phyloP scores from a whole-genome alignment of 2,797 vertebrate species.

The Myotis planiceps region DNA sequence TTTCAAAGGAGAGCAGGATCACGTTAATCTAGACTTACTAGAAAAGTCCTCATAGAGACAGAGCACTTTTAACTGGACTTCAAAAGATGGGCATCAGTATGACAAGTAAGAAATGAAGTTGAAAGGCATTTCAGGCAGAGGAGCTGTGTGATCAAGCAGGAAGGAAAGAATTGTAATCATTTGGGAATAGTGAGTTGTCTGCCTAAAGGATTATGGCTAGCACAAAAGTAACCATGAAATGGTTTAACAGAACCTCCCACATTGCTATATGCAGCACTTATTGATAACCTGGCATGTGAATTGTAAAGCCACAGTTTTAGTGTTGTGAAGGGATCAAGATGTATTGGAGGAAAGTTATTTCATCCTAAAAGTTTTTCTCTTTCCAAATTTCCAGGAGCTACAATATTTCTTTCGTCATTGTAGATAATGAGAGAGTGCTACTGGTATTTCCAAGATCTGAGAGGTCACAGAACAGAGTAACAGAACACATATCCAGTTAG shows the following conservation, averaged over 20 bases:
- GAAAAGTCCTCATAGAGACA: not conserved
- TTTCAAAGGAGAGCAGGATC: not conserved
- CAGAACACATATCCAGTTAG: not conserved
- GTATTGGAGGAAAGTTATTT: not conserved
- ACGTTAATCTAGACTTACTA: not conserved
- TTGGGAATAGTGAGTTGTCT: not conserved
- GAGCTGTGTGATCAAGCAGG: not conserved
- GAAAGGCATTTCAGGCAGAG: not conserved
- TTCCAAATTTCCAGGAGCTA: slow-evolving; percentile 33
- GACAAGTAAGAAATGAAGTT: not conserved
- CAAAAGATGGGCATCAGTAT: not conserved
- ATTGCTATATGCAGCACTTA: not conserved
- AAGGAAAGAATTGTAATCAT: not conserved
- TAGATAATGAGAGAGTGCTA: not conserved
- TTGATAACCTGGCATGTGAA: not conserved
- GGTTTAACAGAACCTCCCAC: not conserved
- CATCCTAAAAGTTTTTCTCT: slow-evolving; percentile 14
- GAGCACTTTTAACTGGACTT: slow-evolving; percentile 1
- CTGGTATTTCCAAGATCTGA: not conserved
- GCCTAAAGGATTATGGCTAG: not conserved
- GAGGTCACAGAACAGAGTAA: not conserved
- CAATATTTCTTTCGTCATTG: not conserved
- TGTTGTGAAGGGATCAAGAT: not conserved
- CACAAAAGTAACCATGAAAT: not conserved
- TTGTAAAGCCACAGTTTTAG: not conserved